Evolutionary conservation across 2,888 invertebrate species (phyloP), one percentile per base, ranked within the genome.

Genomic region (Galerucella nymphaeae): DNA sequence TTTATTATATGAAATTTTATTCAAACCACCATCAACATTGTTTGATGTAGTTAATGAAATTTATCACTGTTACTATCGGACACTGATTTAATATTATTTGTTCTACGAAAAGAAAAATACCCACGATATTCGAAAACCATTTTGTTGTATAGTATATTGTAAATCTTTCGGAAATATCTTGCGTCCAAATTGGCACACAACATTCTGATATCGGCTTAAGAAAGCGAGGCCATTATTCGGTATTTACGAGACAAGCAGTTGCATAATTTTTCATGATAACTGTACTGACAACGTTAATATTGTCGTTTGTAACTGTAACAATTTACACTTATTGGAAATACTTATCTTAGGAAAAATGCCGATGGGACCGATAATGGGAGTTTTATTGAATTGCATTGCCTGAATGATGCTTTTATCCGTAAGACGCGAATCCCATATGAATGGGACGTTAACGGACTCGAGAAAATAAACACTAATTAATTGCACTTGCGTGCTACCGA

Each of bases 191-290:
- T 57, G 30, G 50, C 53, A 48, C 50, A 66, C 53, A 42, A 50
- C 50, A 42, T 30, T 30, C 66, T 70, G 70, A 64, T 70, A 72
- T 71, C 73, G 73, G 70, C 67, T 75, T 38, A 73, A 74, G 77
- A 55, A 70, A 74, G 68, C 68, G 73, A 66, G 63, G 70, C 67
- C 64, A 68, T 75, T 75, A 69, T 53, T 64, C 13, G 14, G 45
- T 73, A 70, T 75, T 76, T 75, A 77, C 75, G 70, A 20, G 75
- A 75, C 78, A 63, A 59, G 50, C 65, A 53, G 71, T 70, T 73
- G 76, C 74, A 77, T 80, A 77, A 79, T 82, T 81, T 82, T 81
- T 82, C 81, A 79, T 74, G 78, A 80, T 81, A 80, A 80, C 81
- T 80, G 79, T 79, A 76, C 75, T 73, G 78, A 70, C 73, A 70